Base-by-base conservation (phyloP, 2,797 vertebrate genomes). In the Bovichtus variegatus region DNA sequence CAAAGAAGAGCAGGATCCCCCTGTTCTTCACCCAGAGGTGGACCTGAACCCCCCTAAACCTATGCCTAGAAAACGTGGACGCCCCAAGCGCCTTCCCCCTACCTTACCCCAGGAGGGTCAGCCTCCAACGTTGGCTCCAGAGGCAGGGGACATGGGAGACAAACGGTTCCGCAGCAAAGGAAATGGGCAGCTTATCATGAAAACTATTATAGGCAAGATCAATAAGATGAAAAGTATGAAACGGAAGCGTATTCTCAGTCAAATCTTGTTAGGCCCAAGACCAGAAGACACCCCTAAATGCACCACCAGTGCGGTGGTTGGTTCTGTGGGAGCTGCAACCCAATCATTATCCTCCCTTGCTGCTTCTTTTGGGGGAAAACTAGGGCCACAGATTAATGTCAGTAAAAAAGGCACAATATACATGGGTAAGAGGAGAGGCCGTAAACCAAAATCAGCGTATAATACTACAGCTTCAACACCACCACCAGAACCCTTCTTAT, bases 341-440 rank as follows among this genome's bases (percentile, higher is more conserved):
- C 95, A 95, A 73, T 96, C 95, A 34, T 94, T 99, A 72, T 98
- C 98, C 5, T 96, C 96, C 59, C 93, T 99, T 27, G 97, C 98
- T 31, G 98, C 98, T 84, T 97, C 98, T 0, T 99, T 99, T 75
- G 95, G 97, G 50, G 96, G 97, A 0, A 99, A 97, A 81, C 86
- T 98, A 57, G 97, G 97, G 47, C 98, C 98, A 71, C 98, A 99
- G 80, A 99, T 99, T 86, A 99, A 99, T 1, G 98, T 99, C 65
- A 99, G 98, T 92, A 99, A 99, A 95, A 99, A 99, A 93, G 98
- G 98, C 91, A 99, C 98, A 0, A 99, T 99, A 92, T 99, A 99
- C 82, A 99, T 99, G 96, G 98, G 98, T 78, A 99, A 99, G 76
- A 96, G 98, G 80, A 96, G 98, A 86, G 98, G 98, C 23, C 96